A percentile compares a stretch with the other conserved stretches of the same genome.
phyloP scores from a whole-genome alignment of 1,140 invertebrate species.

The Trichonephila clavata region DNA sequence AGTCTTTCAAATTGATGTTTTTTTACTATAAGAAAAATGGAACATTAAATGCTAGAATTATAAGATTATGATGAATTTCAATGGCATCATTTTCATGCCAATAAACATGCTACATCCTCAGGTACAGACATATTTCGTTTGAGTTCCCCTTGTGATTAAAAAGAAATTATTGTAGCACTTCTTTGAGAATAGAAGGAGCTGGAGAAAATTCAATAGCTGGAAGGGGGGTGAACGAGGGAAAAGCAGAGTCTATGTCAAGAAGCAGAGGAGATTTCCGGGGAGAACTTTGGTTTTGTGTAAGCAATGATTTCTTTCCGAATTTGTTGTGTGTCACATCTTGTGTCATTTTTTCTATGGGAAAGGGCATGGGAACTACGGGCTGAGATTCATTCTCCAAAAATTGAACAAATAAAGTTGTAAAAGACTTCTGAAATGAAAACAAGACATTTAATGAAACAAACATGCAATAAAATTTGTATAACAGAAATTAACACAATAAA shows the following conservation, averaged over 20 bases:
- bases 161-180: conserved; percentile 70
- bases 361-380: conserved; percentile 85
- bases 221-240: conserved; percentile 76
- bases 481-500: too few relatives aligned
- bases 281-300: neutral
- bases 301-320: neutral
- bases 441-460: conserved; percentile 64
- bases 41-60: too few relatives aligned
- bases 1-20: too few relatives aligned
- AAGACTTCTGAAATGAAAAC: conserved; percentile 82
- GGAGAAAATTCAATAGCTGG: conserved; percentile 59
- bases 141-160: neutral
- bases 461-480: too few relatives aligned
- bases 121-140: too few relatives aligned
- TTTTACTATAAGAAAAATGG: too few relatives aligned
- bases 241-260: conserved; percentile 70
- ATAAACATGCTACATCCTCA: too few relatives aligned
- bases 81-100: too few relatives aligned
- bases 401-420: conserved; percentile 93
- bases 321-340: conserved; percentile 54
- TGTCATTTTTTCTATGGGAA: conserved; percentile 84
- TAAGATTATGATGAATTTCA: too few relatives aligned
- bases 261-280: conserved; percentile 56
- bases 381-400: conserved; percentile 93
- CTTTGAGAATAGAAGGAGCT: conserved; percentile 67